These are phyloP conservation scores for Drosophila antonietae DNA, from an alignment of 2,888 invertebrate species.

Conservation along the genomic window DNA sequence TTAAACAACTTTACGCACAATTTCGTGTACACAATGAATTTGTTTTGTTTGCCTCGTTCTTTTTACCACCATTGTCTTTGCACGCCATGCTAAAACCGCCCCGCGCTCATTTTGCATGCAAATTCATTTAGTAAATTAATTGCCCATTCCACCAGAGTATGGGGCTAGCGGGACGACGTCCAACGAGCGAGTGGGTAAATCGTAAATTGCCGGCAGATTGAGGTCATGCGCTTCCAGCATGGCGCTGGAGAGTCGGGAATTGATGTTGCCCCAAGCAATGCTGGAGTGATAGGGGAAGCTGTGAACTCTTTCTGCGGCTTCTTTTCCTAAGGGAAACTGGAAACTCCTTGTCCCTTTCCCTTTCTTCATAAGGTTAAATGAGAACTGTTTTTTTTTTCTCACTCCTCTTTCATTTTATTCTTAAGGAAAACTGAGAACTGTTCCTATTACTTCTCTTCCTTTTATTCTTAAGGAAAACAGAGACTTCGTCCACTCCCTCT, in stretches of 20 bases:
- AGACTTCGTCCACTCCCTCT: too few species aligned
- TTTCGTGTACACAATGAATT: slow-evolving; percentile 63
- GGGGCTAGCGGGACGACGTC: slow-evolving; percentile 4
- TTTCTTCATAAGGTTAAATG: neutral
- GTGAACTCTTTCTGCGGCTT: neutral
- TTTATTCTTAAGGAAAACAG: neutral
- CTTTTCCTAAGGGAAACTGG: neutral
- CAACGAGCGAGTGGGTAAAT: slow-evolving; percentile 28
- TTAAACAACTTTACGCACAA: slow-evolving; percentile 56
- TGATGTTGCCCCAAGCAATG: slow-evolving; percentile 23
- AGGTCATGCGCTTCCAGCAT: slow-evolving; percentile 70
- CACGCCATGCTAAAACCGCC: slow-evolving; percentile 17
- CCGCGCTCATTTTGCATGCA: slow-evolving; percentile 70
- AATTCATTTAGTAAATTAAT: slow-evolving; percentile 80
- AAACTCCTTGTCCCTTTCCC: neutral
- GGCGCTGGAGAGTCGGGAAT: slow-evolving; percentile 46
- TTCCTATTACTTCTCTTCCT: neutral
- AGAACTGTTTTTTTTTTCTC: too few species aligned
- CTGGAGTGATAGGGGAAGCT: slow-evolving; percentile 12
- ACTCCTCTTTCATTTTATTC: neutral
- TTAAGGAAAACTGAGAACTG: neutral
- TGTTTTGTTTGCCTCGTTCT: slow-evolving; percentile 25
- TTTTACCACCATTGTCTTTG: slow-evolving; percentile 19
- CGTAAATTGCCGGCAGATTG: slow-evolving; percentile 66
- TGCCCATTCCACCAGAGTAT: slow-evolving; percentile 61